Evolutionary conservation across 2,797 vertebrate species (phyloP).

Genomic region (Numenius phaeopus): DNA sequence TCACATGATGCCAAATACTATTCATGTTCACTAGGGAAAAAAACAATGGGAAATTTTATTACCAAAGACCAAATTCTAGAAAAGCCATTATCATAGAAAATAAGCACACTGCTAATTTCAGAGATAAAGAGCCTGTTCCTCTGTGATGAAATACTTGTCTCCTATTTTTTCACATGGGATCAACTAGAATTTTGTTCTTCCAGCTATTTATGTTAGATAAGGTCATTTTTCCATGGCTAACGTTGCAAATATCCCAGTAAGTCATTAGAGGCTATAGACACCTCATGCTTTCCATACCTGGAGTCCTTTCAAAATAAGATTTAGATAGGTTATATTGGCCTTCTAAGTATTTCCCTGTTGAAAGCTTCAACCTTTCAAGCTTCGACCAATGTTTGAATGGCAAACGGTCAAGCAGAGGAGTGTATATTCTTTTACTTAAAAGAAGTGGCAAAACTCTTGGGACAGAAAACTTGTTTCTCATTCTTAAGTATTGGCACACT

Average conservation of each 20-base stretch:
- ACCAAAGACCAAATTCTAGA: not conserved
- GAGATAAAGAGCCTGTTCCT: not conserved
- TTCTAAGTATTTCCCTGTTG: constrained; percentile 19
- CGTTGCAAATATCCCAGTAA: constrained; percentile 42
- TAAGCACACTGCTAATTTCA: not conserved
- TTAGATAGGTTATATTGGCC: constrained; percentile 1
- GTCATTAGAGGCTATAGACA: not conserved
- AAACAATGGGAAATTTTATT: not conserved
- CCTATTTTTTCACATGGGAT: not conserved
- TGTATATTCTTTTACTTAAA: not conserved
- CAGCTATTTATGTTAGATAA: constrained; percentile 48
- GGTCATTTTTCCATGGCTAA: constrained; percentile 66
- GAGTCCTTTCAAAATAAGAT: constrained; percentile 40
- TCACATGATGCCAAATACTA: not conserved
- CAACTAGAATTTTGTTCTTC: constrained; percentile 39
- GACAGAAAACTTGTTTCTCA: not conserved
- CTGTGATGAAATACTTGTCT: not conserved
- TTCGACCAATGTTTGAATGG: not conserved
- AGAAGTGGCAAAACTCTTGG: not conserved
- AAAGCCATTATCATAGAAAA: not conserved
- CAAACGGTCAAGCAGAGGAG: not conserved
- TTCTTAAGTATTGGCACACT: not conserved
- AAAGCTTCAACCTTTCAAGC: constrained; percentile 25
- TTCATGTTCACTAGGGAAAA: not conserved
- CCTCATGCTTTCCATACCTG: constrained; percentile 43